phyloP scores from a whole-genome alignment of 2,797 vertebrate species.

The Rhinichthys osculus region DNA sequence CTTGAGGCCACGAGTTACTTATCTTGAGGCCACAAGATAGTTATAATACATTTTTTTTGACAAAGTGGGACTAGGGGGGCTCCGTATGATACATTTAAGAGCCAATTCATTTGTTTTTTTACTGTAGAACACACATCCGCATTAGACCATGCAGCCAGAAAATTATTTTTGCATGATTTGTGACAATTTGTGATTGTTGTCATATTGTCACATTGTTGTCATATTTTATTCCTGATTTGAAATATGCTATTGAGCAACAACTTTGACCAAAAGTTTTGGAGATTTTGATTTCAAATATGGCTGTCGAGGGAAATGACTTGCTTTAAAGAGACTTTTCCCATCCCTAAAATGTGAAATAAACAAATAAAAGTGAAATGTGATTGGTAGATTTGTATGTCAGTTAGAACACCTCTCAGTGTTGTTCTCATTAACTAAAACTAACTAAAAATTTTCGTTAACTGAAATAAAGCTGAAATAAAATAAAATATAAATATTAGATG shows the following conservation, averaged over 20 bases:
- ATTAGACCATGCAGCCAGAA: background rate
- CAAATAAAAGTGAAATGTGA: background rate
- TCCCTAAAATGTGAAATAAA: background rate
- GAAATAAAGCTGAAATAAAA: background rate
- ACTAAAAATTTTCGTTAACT: background rate
- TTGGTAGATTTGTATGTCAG: background rate
- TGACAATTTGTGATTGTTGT: background rate
- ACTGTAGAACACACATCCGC: background rate
- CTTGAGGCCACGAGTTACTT: too few relatives aligned
- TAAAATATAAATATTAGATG: background rate
- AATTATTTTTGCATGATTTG: background rate
- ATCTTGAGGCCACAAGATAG: too few relatives aligned
- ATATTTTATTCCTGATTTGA: background rate
- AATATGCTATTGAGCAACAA: background rate
- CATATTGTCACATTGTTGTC: background rate
- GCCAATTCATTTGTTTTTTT: background rate
- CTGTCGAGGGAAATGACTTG: background rate
- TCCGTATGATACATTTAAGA: background rate
- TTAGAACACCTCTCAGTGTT: background rate
- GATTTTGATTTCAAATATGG: background rate
- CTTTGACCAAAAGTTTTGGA: background rate
- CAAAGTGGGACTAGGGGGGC: too few relatives aligned
- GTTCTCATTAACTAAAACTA: background rate
- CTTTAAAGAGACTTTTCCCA: background rate
- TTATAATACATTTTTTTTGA: too few relatives aligned